Base-by-base conservation (phyloP, 2,888 invertebrate genomes). In the Kryphioiulus occultus region DNA sequence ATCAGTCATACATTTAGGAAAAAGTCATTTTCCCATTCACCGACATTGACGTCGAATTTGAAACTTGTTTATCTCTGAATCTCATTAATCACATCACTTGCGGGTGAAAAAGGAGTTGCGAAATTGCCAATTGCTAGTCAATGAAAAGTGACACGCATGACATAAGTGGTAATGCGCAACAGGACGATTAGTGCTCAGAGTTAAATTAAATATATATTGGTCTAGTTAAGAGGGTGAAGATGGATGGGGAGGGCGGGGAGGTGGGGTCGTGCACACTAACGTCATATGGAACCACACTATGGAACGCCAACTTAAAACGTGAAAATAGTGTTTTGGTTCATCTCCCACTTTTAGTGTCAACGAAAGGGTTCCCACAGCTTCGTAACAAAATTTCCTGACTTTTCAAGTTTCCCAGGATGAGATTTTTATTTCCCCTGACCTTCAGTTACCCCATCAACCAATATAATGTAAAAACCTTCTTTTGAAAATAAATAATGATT, bases 121-220 rank as follows among this genome's bases (percentile, higher is more conserved):
- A 78, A 78, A 26, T 26, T 78, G 78, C 30, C 78, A 78, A 78
- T 78, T 78, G 78, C 9, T 12, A 78, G 26, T 78, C 78, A 78
- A 78, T 30, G 78, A 78, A 7, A 30, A 30, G 78, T 78, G 68
- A 26, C 68, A 26, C 26, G 30, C 26, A 22, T 78, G 26, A 78
- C 78, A 78, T 26, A 12, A 78, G 78, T 15, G 78, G 22, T 68
- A 68, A 22, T 22, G n/a, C 22, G n/a, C 22, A 68, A 9, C 59
- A 68, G 22, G 59, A n/a, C 22, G 68, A 5, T 68, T 68, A 2
- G 22, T 22, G 26, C 22, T 22, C 26, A 78, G 78, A 30, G 30
- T 12, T 78, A 78, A 78, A 78, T 78, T 78, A 78, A 78, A 30
- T 78, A 78, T 30, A 22, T 30, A 78, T 30, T 78, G 78, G 26